Conservation (phyloP, 1,140 invertebrate species). For the Brachionus angularis region DNA sequence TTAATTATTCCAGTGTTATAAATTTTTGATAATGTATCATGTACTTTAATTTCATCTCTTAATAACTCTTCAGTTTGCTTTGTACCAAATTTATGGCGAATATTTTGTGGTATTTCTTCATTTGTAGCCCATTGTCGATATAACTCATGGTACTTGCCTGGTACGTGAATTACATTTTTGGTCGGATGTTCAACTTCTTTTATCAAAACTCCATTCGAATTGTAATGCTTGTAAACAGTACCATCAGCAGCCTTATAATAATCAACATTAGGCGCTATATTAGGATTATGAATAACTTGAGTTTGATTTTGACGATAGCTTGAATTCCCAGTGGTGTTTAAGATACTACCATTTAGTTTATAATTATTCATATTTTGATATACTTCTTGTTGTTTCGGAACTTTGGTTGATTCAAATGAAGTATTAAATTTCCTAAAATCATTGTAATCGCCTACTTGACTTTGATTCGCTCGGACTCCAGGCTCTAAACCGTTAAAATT, state of each 20-base stretch:
- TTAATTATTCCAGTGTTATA: slow-evolving; percentile 20
- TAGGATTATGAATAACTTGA: too few species aligned
- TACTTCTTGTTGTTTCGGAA: not conserved
- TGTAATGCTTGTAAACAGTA: slow-evolving; percentile 4
- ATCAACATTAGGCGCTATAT: slow-evolving; percentile 12
- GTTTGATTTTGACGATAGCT: too few species aligned
- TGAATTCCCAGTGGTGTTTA: too few species aligned
- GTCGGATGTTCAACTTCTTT: slow-evolving; percentile 11
- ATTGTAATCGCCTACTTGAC: slow-evolving; percentile 5
- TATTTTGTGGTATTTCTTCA: slow-evolving; percentile 29
- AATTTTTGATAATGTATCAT: slow-evolving; percentile 33
- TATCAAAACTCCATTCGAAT: not conserved
- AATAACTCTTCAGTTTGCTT: slow-evolving; percentile 16
- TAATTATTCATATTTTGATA: not conserved
- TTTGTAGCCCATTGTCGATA: slow-evolving; percentile 16
- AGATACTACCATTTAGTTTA: slow-evolving; percentile 8
- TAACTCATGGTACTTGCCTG: slow-evolving; percentile 14
- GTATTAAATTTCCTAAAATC: slow-evolving; percentile 8
- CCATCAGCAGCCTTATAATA: slow-evolving; percentile 34
- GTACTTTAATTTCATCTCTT: slow-evolving; percentile 14
- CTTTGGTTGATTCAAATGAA: not conserved
- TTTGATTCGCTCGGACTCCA: not conserved
- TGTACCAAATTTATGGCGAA: slow-evolving; percentile 28
- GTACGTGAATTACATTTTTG: slow-evolving; percentile 41
- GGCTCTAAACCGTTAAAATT: slow-evolving; percentile 12